phyloP scores from a whole-genome alignment of 2,113 vertebrate species.

The Mirza zaza region DNA sequence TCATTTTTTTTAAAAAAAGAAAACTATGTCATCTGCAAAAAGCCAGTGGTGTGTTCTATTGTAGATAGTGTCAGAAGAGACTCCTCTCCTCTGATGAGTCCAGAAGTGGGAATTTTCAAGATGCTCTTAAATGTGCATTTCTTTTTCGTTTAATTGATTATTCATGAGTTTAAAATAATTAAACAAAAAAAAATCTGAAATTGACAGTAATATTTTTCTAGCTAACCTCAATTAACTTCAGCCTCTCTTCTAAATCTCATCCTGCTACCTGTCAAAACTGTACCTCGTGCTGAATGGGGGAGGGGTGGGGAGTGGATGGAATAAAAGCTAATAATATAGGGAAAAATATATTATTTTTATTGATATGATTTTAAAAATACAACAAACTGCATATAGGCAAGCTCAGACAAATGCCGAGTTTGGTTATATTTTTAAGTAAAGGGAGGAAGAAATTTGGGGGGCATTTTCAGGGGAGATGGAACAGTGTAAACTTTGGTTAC shows the following conservation, averaged over 20 bases:
- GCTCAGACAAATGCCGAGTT: background rate
- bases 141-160: constrained; percentile 62
- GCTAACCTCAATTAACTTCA: constrained; percentile 78
- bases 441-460: background rate
- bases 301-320: background rate
- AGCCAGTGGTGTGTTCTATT: background rate
- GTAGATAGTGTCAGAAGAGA: background rate
- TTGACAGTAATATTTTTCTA: constrained; percentile 69
- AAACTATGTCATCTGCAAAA: background rate
- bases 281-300: background rate
- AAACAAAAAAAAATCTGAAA: constrained; percentile 53
- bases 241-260: constrained; percentile 59
- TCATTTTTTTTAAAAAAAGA: background rate
- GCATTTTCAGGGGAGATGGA: rapidly evolving
- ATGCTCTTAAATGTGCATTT: background rate
- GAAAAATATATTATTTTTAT: background rate
- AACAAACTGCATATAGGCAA: background rate
- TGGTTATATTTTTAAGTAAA: background rate
- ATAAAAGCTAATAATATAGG: background rate
- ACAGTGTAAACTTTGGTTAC: rapidly evolving
- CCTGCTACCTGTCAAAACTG: constrained; percentile 53
- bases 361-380: background rate
- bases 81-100: background rate
- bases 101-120: background rate
- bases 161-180: constrained; percentile 73